Conservation (phyloP, 1,140 invertebrate species). For the Bradysia coprophila region DNA sequence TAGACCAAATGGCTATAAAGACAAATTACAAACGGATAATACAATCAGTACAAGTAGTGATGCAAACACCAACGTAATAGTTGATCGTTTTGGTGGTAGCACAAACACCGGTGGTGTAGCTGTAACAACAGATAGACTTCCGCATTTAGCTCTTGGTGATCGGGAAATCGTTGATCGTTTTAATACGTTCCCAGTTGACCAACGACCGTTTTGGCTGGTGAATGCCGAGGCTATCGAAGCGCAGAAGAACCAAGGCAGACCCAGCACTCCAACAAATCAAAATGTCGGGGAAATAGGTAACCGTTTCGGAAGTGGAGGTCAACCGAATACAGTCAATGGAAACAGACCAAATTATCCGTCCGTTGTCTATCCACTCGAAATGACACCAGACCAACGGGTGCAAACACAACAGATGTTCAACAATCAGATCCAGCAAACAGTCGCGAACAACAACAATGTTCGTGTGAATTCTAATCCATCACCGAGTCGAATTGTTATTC, state of each 20-base stretch:
- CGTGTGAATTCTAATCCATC: no score
- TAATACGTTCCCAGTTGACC: slow-evolving; percentile 22
- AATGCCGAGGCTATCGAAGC: slow-evolving; percentile 24
- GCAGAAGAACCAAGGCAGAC: slow-evolving; percentile 8
- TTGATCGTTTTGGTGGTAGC: slow-evolving; percentile 12
- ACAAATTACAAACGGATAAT: no score
- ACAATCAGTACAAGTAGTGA: slow-evolving; percentile 5
- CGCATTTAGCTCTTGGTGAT: slow-evolving; percentile 25
- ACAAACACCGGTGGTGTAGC: slow-evolving; percentile 4
- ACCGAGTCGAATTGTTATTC: no score
- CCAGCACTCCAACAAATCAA: background rate
- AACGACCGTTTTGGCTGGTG: slow-evolving; percentile 30
- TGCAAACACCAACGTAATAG: slow-evolving; percentile 7
- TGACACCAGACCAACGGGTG: no score
- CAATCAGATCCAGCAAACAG: no score
- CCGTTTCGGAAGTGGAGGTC: no score
- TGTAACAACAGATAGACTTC: slow-evolving; percentile 5
- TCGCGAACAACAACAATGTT: no score
- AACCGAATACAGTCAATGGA: no score
- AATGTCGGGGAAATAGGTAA: background rate
- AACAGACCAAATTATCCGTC: no score
- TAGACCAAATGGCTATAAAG: slow-evolving; percentile 17
- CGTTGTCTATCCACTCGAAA: no score
- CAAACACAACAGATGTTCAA: no score
- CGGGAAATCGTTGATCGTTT: slow-evolving; percentile 22